A percentile compares a stretch with the other conserved stretches of the same genome.
phyloP scores from a whole-genome alignment of 2,113 vertebrate genomes.

The Nibea coibor region DNA sequence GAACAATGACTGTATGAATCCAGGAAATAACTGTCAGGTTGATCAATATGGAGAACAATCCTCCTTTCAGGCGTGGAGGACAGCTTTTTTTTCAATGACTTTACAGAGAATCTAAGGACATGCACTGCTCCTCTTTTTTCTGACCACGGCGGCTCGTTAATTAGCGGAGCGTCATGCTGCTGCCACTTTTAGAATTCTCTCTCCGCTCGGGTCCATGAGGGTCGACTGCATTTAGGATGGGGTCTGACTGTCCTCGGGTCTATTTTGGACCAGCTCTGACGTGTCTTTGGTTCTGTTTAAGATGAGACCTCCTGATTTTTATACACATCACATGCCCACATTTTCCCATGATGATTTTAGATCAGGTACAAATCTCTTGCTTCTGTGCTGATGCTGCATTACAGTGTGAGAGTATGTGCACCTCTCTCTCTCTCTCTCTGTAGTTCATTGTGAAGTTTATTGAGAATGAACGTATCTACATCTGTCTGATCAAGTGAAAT shows the following conservation, averaged over 20 bases:
- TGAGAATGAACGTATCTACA: constrained; percentile 21
- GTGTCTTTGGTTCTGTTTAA: neutral
- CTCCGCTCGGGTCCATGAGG: neutral
- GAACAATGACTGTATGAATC: neutral
- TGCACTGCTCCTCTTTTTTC: neutral
- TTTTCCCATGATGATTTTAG: neutral
- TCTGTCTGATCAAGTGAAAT: constrained; percentile 20
- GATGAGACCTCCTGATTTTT: neutral
- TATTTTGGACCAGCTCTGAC: neutral
- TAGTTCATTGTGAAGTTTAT: constrained; percentile 1
- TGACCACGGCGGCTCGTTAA: neutral
- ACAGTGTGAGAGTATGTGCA: neutral
- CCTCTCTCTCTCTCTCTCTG: neutral
- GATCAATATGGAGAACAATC: neutral
- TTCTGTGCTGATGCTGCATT: neutral
- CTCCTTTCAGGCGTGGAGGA: neutral
- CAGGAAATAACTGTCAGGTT: neutral
- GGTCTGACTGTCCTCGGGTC: neutral
- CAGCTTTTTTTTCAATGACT: neutral
- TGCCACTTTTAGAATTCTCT: neutral
- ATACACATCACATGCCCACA: too few species aligned
- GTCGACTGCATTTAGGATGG: neutral
- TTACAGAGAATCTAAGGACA: neutral
- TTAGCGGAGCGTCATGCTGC: neutral
- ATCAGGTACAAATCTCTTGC: neutral